Percentiles rank a stretch among this genome's conserved stretches.
Evolutionary conservation across 2,797 vertebrate genomes (phyloP).

Genomic region (Pseudotriccus pelzelni): DNA sequence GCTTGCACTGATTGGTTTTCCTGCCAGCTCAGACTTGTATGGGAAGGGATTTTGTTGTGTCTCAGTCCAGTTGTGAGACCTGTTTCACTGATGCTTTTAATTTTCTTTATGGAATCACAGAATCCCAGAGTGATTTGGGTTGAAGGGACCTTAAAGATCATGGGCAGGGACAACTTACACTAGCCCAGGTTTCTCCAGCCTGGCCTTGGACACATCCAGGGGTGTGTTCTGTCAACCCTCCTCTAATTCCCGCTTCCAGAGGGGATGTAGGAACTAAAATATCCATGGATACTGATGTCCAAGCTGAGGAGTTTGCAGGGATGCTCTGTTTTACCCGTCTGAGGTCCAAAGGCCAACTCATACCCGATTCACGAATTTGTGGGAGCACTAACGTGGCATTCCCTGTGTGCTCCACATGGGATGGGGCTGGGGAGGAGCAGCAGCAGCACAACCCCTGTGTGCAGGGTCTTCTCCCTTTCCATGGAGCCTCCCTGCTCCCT

Average conservation of each 20-base stretch:
- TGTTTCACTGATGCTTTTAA: neutral
- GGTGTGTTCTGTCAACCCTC: neutral
- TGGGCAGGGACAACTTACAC: neutral
- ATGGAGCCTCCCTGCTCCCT: neutral
- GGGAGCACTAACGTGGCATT: neutral
- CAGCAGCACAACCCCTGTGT: neutral
- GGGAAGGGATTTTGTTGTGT: neutral
- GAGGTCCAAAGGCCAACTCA: neutral
- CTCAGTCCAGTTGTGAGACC: neutral
- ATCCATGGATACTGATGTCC: fast-evolving
- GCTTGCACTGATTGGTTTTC: neutral
- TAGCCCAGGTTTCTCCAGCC: neutral
- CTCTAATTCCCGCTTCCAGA: neutral
- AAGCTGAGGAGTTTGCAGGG: neutral
- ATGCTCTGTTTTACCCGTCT: neutral
- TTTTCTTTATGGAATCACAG: neutral
- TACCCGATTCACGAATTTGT: neutral
- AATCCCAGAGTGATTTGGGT: neutral
- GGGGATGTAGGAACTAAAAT: neutral
- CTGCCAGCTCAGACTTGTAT: fast-evolving
- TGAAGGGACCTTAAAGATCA: neutral
- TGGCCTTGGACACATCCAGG: neutral
- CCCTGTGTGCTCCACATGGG: fast-evolving
- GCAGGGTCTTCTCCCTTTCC: neutral
- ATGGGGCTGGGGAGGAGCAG: neutral